Evolutionary conservation across 1,140 invertebrate species (phyloP).

Genomic region (Diorhabda sublineata): DNA sequence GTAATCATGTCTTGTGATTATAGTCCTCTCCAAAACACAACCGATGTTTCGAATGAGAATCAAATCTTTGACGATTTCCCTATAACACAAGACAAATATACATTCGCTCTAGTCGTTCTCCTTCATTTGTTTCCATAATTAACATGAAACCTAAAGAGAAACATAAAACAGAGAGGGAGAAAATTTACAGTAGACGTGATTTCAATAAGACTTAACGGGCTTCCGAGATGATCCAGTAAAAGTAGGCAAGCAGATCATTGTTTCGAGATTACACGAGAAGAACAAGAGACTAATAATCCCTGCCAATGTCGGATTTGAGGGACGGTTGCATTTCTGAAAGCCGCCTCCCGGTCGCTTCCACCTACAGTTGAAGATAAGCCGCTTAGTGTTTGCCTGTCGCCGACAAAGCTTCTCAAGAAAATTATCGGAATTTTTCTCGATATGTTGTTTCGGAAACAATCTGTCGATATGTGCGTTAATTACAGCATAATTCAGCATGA

Average conservation of each 20-base stretch:
- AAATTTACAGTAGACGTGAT: not conserved
- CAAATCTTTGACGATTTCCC: too few species aligned
- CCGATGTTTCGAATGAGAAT: too few species aligned
- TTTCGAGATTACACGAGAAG: slow-evolving; percentile 5
- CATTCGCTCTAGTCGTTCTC: too few species aligned
- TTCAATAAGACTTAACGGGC: slow-evolving; percentile 1
- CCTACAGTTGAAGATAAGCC: slow-evolving; percentile 9
- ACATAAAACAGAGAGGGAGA: not conserved
- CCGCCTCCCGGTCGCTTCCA: slow-evolving; percentile 5
- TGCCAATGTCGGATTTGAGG: slow-evolving; percentile 11
- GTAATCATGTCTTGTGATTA: too few species aligned
- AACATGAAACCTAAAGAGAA: not conserved
- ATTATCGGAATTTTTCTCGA: slow-evolving; percentile 2
- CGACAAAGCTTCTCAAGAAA: slow-evolving; percentile 1
- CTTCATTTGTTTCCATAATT: too few species aligned
- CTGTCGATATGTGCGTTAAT: not conserved
- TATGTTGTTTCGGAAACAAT: not conserved
- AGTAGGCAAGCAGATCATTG: slow-evolving; percentile 10
- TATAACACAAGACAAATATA: too few species aligned
- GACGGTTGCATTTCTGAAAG: slow-evolving; percentile 3
- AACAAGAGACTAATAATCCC: slow-evolving; percentile 12
- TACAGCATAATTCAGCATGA: not conserved
- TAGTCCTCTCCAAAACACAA: too few species aligned
- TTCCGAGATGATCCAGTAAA: slow-evolving; percentile 1
- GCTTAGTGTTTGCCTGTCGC: slow-evolving; percentile 5